Evolutionary conservation across 2,797 vertebrate species (phyloP), one percentile per base, ranked within the genome.

Genomic region (Helarctos malayanus): DNA sequence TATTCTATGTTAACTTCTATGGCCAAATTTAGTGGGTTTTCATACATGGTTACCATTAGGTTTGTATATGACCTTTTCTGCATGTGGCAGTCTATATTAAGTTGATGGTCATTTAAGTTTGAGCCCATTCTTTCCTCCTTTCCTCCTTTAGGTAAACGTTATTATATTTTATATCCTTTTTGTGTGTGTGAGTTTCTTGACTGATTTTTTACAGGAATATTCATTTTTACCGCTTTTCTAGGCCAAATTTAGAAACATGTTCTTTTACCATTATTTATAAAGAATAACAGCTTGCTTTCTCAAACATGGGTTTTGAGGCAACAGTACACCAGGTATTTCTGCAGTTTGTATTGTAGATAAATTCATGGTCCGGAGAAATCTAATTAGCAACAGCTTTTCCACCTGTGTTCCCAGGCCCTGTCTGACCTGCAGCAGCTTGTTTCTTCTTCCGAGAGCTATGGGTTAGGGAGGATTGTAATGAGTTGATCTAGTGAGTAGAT

Each of bases 321-420:
- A 75, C 41, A 80, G 35, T 7, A 27, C 5, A 25, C 35, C 16
- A 71, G 35, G 29, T 68, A 91, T 63, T 41, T 93, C 71, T 79
- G 54, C 32, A 89, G 76, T 7, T 59, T 91, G 47, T 87, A 18
- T 25, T 94, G 15, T n/a, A 14, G 52, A 57, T 94, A 47, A 96
- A 75, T 4, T 83, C 84, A 41, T 8, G 29, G 68, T 87, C 75
- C n/a, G 83, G 61, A 92, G 63, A 7, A 69, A 8, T 45, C 78
- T 91, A 75, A 97, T 91, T 91, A 96, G 88, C 25, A 12, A 38
- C 11, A 63, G 7, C n/a, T 16, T 10, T 15, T 87, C 29, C 83
- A 80, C 52, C 57, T 85, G 41, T 83, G 79, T 49, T 91, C 61
- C 68, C 38, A 23, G 25, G 45, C 8, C 56, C 68, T 69, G 27